These are phyloP conservation scores for Sciaenops ocellatus DNA, from an alignment of 2,797 vertebrate genomes.

Conservation along the genomic window DNA sequence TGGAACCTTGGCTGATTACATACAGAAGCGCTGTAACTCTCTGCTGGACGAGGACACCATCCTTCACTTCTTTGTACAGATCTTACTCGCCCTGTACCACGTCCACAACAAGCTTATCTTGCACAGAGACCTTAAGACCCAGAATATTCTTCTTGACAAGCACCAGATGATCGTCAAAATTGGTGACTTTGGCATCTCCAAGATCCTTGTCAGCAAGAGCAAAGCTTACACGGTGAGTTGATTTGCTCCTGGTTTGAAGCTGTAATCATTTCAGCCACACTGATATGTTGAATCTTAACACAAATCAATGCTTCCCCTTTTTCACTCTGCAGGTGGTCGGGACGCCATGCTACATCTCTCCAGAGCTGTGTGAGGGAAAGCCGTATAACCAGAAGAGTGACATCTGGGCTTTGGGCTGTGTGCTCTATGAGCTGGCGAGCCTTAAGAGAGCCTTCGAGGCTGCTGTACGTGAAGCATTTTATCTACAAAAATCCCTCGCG, in stretches of 20 bases:
- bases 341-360: conserved; percentile 98
- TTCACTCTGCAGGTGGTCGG: conserved; percentile 92
- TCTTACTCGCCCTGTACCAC: conserved; percentile 95
- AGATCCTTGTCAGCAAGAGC: conserved; percentile 99
- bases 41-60: conserved; percentile 98
- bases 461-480: conserved; percentile 85
- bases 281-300: not conserved
- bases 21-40: conserved; percentile 97
- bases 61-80: conserved; percentile 98
- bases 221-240: conserved; percentile 95
- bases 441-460: conserved; percentile 99
- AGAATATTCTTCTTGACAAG: conserved; percentile 98
- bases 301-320: not conserved
- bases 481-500: not conserved
- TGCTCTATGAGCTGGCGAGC: conserved; percentile 97
- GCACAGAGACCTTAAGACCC: conserved; percentile 98
- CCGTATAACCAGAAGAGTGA: conserved; percentile 99
- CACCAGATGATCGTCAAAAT: conserved; percentile 99
- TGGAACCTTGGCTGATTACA: conserved; percentile 96
- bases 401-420: conserved; percentile 98
- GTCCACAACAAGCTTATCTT: conserved; percentile 98
- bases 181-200: conserved; percentile 98
- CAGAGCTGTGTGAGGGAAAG: conserved; percentile 98
- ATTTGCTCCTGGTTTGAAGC: not conserved
- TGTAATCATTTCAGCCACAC: not conserved